Conservation (phyloP, 1,140 invertebrate species). For the Armadillidium nasatum region DNA sequence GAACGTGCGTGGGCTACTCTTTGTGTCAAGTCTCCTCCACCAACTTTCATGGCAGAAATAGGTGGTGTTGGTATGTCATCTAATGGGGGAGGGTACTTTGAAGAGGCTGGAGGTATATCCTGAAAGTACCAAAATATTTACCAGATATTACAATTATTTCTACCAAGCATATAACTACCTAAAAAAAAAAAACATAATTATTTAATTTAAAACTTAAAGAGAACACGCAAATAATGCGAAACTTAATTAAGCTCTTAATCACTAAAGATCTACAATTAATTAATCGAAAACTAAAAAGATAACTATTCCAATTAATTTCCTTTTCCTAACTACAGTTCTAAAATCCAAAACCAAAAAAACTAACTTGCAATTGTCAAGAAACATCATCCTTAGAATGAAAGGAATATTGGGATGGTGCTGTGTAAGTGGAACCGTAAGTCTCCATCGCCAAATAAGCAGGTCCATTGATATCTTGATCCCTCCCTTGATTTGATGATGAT, state of each 20-base stretch:
- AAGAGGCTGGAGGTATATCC: neutral
- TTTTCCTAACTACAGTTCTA: too few species aligned
- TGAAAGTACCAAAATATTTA: neutral
- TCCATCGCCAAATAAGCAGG: conserved; percentile 1
- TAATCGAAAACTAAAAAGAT: too few species aligned
- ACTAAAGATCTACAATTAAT: too few species aligned
- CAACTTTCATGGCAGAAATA: neutral
- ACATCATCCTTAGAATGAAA: neutral
- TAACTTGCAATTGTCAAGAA: conserved; percentile 4
- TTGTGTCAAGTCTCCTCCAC: neutral
- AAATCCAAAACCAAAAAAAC: neutral
- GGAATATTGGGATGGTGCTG: neutral
- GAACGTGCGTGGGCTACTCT: neutral
- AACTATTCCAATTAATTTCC: too few species aligned
- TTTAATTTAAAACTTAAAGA: too few species aligned
- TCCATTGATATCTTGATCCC: neutral
- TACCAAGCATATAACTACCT: too few species aligned
- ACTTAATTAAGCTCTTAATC: too few species aligned
- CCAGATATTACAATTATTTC: too few species aligned
- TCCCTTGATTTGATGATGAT: neutral
- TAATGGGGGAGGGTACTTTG: neutral
- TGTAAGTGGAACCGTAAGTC: neutral
- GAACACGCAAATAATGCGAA: too few species aligned
- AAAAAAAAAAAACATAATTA: too few species aligned
- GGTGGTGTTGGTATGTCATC: neutral